Evolutionary conservation across 2,888 invertebrate genomes (phyloP).

Genomic region (Linnaemya vulpina): DNA sequence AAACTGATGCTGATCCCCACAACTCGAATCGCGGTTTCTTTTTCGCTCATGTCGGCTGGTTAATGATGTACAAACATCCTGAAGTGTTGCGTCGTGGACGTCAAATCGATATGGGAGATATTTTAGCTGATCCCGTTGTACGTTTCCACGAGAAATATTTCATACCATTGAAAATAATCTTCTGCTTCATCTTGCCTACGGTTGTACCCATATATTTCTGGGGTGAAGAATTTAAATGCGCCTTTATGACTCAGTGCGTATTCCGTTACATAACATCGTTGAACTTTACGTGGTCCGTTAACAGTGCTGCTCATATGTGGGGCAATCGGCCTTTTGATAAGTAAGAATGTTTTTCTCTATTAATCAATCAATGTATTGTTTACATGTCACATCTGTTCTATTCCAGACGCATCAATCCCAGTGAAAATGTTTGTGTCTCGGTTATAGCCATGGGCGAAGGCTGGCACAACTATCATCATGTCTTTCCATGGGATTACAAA

Average conservation of each 20-base stretch:
- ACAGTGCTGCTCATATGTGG: constrained; percentile 93
- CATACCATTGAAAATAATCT: constrained; percentile 85
- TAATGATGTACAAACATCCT: constrained; percentile 94
- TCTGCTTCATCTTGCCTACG: constrained; percentile 90
- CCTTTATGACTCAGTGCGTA: constrained; percentile 87
- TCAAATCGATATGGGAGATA: constrained; percentile 92
- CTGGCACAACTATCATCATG: constrained; percentile 97
- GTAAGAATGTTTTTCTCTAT: constrained; percentile 80
- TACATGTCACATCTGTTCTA: not conserved
- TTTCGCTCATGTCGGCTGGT: constrained; percentile 97
- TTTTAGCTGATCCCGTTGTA: constrained; percentile 89
- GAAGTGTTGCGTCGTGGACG: constrained; percentile 90
- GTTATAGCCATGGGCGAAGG: constrained; percentile 92
- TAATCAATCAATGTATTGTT: not conserved
- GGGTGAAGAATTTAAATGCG: constrained; percentile 87
- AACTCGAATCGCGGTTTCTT: constrained; percentile 93
- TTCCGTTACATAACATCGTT: constrained; percentile 89
- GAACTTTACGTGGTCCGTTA: constrained; percentile 95
- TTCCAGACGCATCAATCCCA: constrained; percentile 89
- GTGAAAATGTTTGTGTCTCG: constrained; percentile 90
- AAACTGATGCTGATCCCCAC: constrained; percentile 93
- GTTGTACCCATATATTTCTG: constrained; percentile 88
- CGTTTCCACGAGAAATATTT: constrained; percentile 91
- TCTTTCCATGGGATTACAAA: constrained; percentile 96
- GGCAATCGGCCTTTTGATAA: constrained; percentile 89